Percentiles rank a stretch among this genome's conserved stretches.
These are phyloP conservation scores for Drosophila funebris DNA, from an alignment of 1,140 invertebrate species.

Conservation along the genomic window DNA sequence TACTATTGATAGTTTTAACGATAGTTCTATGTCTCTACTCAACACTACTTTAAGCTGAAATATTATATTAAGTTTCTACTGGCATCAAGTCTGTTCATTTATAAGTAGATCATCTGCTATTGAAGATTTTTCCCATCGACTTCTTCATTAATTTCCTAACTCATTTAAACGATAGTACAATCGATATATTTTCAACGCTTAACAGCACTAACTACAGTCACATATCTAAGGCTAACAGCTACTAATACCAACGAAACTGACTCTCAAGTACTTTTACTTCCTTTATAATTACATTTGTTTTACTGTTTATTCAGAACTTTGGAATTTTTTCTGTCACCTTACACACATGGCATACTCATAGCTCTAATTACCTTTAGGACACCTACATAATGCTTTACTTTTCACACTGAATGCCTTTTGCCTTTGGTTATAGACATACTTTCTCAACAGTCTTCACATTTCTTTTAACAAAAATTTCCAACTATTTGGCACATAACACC, in stretches of 20 bases:
- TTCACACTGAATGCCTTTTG: not conserved
- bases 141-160: not conserved
- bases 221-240: not conserved
- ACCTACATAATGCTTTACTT: not conserved
- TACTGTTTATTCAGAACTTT: not conserved
- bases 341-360: not conserved
- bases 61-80: too few species aligned
- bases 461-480: constrained; percentile 1
- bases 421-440: not conserved
- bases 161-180: not conserved
- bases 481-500: constrained; percentile 28
- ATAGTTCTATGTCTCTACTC: too few species aligned
- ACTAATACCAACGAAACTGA: not conserved
- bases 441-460: not conserved
- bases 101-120: too few species aligned
- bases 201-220: not conserved
- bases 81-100: too few species aligned
- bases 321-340: not conserved
- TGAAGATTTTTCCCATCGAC: not conserved
- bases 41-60: too few species aligned
- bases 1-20: too few species aligned
- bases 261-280: not conserved
- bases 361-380: constrained; percentile 20
- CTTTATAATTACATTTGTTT: constrained; percentile 2
- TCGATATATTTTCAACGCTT: not conserved